Conservation (phyloP, 2,113 vertebrate genomes). For the Parotia lawesii region DNA sequence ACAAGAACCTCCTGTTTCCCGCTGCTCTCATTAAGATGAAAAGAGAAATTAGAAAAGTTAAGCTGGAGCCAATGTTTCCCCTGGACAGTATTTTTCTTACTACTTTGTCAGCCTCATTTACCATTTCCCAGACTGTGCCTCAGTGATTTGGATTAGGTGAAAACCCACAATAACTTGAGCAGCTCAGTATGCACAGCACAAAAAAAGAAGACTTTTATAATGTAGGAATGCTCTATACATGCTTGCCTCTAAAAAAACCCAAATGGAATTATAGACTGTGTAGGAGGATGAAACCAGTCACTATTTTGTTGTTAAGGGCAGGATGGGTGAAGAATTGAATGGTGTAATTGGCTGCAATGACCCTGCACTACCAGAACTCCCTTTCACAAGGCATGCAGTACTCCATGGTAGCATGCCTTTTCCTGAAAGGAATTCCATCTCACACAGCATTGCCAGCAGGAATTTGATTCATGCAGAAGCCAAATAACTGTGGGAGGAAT, state of each 20-base stretch:
- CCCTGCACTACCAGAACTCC: neutral
- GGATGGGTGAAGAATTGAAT: neutral
- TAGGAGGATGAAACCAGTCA: neutral
- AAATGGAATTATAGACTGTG: neutral
- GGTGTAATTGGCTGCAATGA: neutral
- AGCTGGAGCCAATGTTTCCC: neutral
- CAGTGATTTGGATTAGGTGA: neutral
- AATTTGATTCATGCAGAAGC: neutral
- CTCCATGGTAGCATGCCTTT: neutral
- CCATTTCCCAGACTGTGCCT: neutral
- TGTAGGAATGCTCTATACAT: neutral
- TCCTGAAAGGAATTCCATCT: neutral
- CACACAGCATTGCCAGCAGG: neutral
- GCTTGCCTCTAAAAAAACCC: neutral
- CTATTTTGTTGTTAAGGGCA: neutral
- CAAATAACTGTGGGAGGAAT: neutral
- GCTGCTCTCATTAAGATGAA: neutral
- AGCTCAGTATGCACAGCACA: neutral
- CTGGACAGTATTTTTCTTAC: neutral
- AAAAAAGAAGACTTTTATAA: neutral
- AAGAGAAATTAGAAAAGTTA: conserved; percentile 1
- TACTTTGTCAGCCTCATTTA: conserved; percentile 3
- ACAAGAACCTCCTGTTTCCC: neutral
- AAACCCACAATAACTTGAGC: neutral
- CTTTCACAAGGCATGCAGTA: neutral